Base-by-base conservation (phyloP, 2,113 vertebrate species). In the Pseudopodoces humilis region DNA sequence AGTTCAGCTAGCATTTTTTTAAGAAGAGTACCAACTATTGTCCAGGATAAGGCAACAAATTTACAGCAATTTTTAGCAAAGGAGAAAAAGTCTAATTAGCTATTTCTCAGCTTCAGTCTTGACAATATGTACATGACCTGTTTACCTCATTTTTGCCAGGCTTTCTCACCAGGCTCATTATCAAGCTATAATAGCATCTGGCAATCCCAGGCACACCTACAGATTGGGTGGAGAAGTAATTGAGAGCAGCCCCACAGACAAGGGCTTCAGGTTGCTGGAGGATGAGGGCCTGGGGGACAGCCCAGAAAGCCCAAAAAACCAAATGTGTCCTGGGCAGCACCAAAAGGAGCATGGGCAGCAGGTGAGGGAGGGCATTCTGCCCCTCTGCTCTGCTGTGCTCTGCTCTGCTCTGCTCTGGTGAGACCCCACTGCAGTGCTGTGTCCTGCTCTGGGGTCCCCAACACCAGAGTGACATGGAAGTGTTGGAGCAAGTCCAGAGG, bases 121-220 rank as follows among this genome's bases (percentile, higher is more conserved):
- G 46, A 62, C 55, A 68, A 79, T 16, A 53, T 47, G 56, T 35
- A 33, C 23, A 70, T 25, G 17, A 60, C 39, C 63, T 52, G 8
- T 92, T 94, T 82, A 49, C 60, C 49, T 81, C 31, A 33, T 58
- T 37, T 70, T 88, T 25, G 3, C 71, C 60, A 85, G 67, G 13
- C 59, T 88, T 94, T 87, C 39, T n/a, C 35, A 79, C 20, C 43
- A 84, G 82, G 59, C 33, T 90, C 41, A 74, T 83, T 88, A 56
- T 46, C 0, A 1, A 91, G 33, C 13, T 80, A n/a, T 59, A 86
- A 64, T 7, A 85, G 49, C 41, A 85, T 23, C 46, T 55, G 47
- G n/a, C 46, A 46, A 12, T 18, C 9, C 30, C 55, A 60, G 28
- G 23, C 30, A 68, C 16, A 53, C 10, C 28, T 27, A 31, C 30